phyloP scores from a whole-genome alignment of 2,888 invertebrate species.

The Cataglyphis rosenhaueri region DNA sequence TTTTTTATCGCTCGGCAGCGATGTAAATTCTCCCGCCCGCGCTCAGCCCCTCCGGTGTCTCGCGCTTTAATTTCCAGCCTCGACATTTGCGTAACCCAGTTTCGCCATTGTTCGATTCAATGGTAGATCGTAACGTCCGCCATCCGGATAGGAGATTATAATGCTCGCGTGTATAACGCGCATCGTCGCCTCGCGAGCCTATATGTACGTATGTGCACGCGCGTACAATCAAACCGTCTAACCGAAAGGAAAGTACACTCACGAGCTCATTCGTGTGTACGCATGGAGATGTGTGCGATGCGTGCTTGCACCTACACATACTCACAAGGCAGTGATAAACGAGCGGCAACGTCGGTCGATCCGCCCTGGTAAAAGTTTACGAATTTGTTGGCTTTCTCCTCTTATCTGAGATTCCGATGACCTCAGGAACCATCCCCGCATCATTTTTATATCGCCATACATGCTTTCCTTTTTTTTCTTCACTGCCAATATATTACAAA shows the following conservation, averaged over 20 bases:
- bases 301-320: neutral
- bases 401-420: conserved; percentile 65
- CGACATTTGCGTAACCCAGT: conserved; percentile 85
- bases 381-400: conserved; percentile 79
- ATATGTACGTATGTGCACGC: conserved; percentile 3
- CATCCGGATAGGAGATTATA: conserved; percentile 78
- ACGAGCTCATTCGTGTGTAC: neutral
- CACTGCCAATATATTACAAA: conserved; percentile 9
- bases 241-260: conserved; percentile 20
- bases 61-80: conserved; percentile 83
- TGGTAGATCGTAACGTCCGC: conserved; percentile 83
- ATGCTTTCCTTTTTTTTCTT: neutral
- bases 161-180: conserved; percentile 72
- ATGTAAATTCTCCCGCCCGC: conserved; percentile 40
- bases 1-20: conserved; percentile 63
- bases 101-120: conserved; percentile 84
- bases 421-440: conserved; percentile 47
- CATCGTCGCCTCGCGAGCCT: conserved; percentile 63
- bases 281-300: neutral
- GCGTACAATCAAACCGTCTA: neutral
- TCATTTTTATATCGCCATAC: conserved; percentile 6
- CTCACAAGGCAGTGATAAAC: conserved; percentile 63
- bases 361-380: conserved; percentile 68
- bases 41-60: conserved; percentile 57
- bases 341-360: conserved; percentile 53